Percentiles rank a stretch among this genome's conserved stretches.
Evolutionary conservation across 1,140 invertebrate genomes (phyloP).

Genomic region (Colletes gigas): DNA sequence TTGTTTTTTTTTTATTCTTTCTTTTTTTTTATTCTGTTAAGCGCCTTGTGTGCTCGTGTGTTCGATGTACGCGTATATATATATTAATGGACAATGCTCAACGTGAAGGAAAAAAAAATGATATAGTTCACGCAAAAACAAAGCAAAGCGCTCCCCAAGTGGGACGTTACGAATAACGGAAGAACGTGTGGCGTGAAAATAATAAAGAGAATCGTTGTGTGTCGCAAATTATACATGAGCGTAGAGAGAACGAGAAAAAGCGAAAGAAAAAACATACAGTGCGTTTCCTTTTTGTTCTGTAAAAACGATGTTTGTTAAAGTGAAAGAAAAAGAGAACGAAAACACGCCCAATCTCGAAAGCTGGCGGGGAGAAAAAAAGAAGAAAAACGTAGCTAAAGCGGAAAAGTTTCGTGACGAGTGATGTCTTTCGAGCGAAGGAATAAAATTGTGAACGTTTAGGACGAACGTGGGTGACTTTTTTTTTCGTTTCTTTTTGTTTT

Average conservation of each 20-base stretch:
- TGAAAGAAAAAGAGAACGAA: neutral
- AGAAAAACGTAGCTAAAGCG: constrained; percentile 24
- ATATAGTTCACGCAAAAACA: neutral
- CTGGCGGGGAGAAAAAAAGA: constrained; percentile 3
- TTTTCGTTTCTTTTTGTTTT: constrained; percentile 5
- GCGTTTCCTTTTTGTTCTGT: neutral
- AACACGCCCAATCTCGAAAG: constrained; percentile 29
- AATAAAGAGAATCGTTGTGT: neutral
- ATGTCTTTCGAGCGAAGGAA: constrained; percentile 35
- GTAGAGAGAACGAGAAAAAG: neutral
- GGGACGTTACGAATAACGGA: neutral
- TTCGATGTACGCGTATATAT: constrained; percentile 35
- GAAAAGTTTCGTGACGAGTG: constrained; percentile 29
- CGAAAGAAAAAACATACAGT: neutral
- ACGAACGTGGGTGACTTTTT: constrained; percentile 52
- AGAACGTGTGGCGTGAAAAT: neutral
- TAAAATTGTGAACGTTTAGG: constrained; percentile 17
- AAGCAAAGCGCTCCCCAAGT: constrained; percentile 39
- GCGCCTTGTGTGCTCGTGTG: constrained; percentile 34
- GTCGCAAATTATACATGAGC: neutral
- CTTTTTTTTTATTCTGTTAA: constrained; percentile 46
- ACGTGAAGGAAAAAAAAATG: constrained; percentile 21
- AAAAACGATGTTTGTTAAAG: neutral
- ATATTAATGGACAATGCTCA: constrained; percentile 42
- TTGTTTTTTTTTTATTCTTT: constrained; percentile 25